These are phyloP conservation scores for Ips nitidus DNA, from an alignment of 1,140 invertebrate species.

Conservation along the genomic window DNA sequence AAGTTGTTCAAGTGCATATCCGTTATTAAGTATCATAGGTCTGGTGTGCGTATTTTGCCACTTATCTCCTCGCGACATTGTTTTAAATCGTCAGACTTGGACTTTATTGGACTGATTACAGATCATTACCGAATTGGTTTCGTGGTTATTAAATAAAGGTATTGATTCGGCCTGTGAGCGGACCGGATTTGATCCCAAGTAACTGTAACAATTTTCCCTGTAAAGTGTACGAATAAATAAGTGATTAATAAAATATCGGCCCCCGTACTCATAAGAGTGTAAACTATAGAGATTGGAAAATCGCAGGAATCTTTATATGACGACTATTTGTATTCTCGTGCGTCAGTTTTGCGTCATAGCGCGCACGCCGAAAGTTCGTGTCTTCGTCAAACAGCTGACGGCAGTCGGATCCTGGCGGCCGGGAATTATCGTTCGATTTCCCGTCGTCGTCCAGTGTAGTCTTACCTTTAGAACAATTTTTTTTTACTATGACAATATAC, in stretches of 20 bases:
- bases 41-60: too few relatives aligned
- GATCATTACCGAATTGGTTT: too few relatives aligned
- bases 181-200: too few relatives aligned
- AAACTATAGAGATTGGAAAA: conserved; percentile 8
- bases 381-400: conserved; percentile 31
- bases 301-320: conserved; percentile 22
- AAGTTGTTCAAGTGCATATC: too few relatives aligned
- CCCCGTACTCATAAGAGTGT: neutral
- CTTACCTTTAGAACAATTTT: neutral
- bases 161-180: too few relatives aligned
- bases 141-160: too few relatives aligned
- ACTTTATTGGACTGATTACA: too few relatives aligned
- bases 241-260: conserved; percentile 15
- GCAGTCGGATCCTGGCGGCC: conserved; percentile 18
- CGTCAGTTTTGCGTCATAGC: conserved; percentile 33
- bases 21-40: too few relatives aligned
- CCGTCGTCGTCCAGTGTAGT: neutral
- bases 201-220: neutral
- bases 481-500: conserved; percentile 22
- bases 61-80: too few relatives aligned
- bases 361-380: conserved; percentile 29
- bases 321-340: conserved; percentile 25
- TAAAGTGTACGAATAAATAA: neutral
- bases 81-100: too few relatives aligned
- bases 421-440: conserved; percentile 6